Conservation (phyloP, 1,140 invertebrate species). For the Caerostris extrusa region DNA sequence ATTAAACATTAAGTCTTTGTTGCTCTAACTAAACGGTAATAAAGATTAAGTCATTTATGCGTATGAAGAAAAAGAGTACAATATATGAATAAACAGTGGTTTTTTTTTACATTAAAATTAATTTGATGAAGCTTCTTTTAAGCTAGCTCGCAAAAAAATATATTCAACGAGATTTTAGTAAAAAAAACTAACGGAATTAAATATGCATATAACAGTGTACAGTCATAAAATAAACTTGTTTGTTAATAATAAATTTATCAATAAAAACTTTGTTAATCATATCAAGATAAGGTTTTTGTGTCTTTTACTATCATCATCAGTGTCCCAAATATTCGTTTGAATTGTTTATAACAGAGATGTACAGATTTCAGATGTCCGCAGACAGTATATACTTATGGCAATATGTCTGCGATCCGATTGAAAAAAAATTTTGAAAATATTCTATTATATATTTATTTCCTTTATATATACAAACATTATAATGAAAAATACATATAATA, state of each 20-base stretch:
- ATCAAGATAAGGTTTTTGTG: background rate
- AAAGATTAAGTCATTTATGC: conserved; percentile 26
- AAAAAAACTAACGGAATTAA: background rate
- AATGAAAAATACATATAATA: too few species aligned
- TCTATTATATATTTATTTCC: too few species aligned
- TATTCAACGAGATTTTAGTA: background rate
- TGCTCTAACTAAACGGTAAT: conserved; percentile 27
- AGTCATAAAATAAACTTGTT: background rate
- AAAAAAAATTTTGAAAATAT: too few species aligned
- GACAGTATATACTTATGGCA: too few species aligned
- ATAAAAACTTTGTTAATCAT: background rate
- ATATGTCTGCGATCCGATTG: too few species aligned
- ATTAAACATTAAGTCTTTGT: conserved; percentile 30
- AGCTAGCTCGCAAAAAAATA: background rate
- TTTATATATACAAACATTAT: too few species aligned
- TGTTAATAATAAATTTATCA: background rate
- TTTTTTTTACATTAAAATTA: background rate
- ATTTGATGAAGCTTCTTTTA: background rate
- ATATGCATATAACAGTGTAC: background rate
- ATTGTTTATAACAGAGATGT: too few species aligned
- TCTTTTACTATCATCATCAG: background rate
- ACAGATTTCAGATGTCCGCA: too few species aligned
- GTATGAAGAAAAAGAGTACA: background rate
- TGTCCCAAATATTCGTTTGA: too few species aligned
- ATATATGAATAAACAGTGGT: background rate